A percentile compares a stretch with the other conserved stretches of the same genome.
phyloP scores from a whole-genome alignment of 2,797 vertebrate species.

The Gorsachius magnificus region DNA sequence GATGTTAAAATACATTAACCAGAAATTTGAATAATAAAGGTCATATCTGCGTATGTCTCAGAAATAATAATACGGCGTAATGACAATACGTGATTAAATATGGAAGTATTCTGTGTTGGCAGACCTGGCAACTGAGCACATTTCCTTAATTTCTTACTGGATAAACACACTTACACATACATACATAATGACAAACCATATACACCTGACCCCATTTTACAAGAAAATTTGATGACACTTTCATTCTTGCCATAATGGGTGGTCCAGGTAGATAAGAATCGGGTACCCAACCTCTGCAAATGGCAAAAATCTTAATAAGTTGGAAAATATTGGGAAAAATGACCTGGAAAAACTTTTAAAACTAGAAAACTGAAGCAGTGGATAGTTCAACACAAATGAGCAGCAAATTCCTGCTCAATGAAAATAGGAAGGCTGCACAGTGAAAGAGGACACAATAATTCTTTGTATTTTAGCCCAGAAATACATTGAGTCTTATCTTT shows the following conservation, averaged over 20 bases:
- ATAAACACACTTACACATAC: background rate
- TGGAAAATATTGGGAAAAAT: background rate
- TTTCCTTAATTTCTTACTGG: background rate
- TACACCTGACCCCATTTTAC: background rate
- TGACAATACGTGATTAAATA: constrained; percentile 8
- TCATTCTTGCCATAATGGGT: background rate
- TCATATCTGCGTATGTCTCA: constrained; percentile 10
- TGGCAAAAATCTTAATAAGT: background rate
- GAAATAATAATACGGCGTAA: constrained; percentile 24
- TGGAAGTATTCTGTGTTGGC: background rate
- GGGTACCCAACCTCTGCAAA: background rate
- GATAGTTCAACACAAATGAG: background rate
- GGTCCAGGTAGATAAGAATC: background rate
- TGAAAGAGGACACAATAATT: background rate
- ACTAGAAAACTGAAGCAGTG: background rate
- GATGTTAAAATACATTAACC: constrained; percentile 54
- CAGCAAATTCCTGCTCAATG: background rate
- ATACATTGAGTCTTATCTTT: background rate
- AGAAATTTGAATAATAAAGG: constrained; percentile 73
- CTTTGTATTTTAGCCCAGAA: background rate
- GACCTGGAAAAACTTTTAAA: background rate
- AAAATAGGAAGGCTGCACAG: background rate
- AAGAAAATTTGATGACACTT: background rate
- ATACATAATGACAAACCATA: background rate
- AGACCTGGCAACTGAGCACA: background rate